Evolutionary conservation across 2,888 invertebrate species (phyloP).

Genomic region (Nomada hirtipes): DNA sequence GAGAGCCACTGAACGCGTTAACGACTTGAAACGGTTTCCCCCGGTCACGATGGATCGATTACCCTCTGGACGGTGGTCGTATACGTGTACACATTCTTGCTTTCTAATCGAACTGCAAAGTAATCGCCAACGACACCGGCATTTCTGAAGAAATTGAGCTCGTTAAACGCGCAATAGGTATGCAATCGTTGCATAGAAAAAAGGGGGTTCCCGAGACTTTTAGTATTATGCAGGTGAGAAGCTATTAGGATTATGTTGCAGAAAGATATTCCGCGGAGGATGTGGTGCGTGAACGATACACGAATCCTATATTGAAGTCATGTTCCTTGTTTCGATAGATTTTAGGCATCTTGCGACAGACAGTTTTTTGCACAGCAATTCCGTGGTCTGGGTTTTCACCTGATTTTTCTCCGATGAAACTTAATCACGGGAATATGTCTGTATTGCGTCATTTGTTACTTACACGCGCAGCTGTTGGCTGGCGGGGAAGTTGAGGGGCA

Average conservation of each 20-base stretch:
- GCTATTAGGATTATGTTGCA: background rate
- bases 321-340: constrained; percentile 31
- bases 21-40: background rate
- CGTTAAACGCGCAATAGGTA: background rate
- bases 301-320: constrained; percentile 35
- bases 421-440: constrained; percentile 1
- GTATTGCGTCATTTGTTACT: background rate
- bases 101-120: constrained; percentile 9
- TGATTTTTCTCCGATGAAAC: background rate
- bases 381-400: background rate
- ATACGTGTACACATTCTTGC: background rate
- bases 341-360: constrained; percentile 19
- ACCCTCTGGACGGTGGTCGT: background rate
- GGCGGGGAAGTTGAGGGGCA: background rate
- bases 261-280: constrained; percentile 22
- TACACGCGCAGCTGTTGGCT: background rate
- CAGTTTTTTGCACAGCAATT: background rate
- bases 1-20: constrained; percentile 1
- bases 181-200: too few relatives aligned
- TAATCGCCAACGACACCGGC: constrained; percentile 4
- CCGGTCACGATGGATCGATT: background rate
- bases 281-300: constrained; percentile 61
- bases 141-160: background rate
- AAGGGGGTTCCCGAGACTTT: background rate
- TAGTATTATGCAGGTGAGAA: background rate